These are phyloP conservation scores for Daktulosphaira vitifoliae DNA, from an alignment of 1,140 invertebrate species.

Conservation along the genomic window DNA sequence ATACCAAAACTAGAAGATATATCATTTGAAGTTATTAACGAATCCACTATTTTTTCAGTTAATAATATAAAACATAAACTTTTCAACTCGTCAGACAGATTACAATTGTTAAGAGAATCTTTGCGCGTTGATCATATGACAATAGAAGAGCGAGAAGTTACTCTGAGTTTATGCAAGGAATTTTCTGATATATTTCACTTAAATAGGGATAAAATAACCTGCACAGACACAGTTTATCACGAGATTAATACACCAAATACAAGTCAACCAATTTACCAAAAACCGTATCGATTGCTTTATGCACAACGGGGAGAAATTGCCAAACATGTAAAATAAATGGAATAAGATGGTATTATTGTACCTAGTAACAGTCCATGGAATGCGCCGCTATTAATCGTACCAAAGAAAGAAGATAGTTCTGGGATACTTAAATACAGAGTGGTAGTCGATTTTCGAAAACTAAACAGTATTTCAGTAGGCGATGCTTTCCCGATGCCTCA, in stretches of 20 bases:
- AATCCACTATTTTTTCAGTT: neutral
- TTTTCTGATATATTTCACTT: too few relatives aligned
- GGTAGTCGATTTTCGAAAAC: conserved; percentile 42
- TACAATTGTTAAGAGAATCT: neutral
- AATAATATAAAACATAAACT: neutral
- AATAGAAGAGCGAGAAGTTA: conserved; percentile 25
- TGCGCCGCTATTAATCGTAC: too few relatives aligned
- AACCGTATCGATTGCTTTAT: too few relatives aligned
- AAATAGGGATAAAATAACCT: too few relatives aligned
- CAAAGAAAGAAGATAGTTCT: conserved; percentile 37
- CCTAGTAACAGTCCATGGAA: too few relatives aligned
- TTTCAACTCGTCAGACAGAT: neutral
- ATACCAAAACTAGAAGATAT: too few relatives aligned
- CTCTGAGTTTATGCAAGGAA: too few relatives aligned
- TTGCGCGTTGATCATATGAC: conserved; percentile 34
- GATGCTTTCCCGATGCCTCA: conserved; percentile 50
- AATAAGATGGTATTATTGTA: conserved; percentile 32
- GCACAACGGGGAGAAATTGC: too few relatives aligned
- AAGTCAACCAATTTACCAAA: too few relatives aligned
- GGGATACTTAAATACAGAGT: conserved; percentile 36
- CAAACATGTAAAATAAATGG: conserved; percentile 40
- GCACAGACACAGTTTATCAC: too few relatives aligned
- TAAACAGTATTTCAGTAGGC: conserved; percentile 44
- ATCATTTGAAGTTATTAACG: too few relatives aligned
- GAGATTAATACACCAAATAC: too few relatives aligned